These are phyloP conservation scores for Lamproptera curius DNA, from an alignment of 2,888 invertebrate genomes.

Conservation along the genomic window DNA sequence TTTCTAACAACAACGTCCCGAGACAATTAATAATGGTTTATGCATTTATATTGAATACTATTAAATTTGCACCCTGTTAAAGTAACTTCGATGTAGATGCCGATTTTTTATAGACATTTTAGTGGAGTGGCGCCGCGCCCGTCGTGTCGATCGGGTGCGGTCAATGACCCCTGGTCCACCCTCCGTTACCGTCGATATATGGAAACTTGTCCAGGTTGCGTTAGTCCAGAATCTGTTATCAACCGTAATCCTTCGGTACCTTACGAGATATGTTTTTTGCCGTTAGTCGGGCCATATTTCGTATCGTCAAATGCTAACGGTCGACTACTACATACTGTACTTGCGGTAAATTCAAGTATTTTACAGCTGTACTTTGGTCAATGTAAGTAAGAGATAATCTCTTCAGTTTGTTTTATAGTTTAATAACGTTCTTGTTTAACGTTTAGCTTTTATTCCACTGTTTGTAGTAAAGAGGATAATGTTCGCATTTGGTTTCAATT, in stretches of 20 bases:
- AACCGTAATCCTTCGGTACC: conserved; percentile 14
- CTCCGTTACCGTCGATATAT: conserved; percentile 70
- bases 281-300: background rate
- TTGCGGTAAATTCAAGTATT: background rate
- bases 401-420: too few species aligned
- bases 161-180: conserved; percentile 59
- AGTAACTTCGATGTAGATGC: too few species aligned
- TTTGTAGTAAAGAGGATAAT: too few species aligned
- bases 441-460: too few species aligned
- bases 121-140: conserved; percentile 35
- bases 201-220: conserved; percentile 59
- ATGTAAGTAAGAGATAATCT: too few species aligned
- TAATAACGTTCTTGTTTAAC: too few species aligned
- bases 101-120: background rate
- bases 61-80: too few species aligned
- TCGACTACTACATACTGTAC: background rate
- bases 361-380: background rate
- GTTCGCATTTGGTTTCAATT: too few species aligned
- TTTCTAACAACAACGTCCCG: too few species aligned
- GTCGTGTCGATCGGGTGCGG: conserved; percentile 47
- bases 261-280: conserved; percentile 10
- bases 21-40: background rate
- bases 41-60: too few species aligned
- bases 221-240: conserved; percentile 28
- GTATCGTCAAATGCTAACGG: conserved; percentile 1